phyloP scores from a whole-genome alignment of 2,888 invertebrate genomes.

The Syritta pipiens region DNA sequence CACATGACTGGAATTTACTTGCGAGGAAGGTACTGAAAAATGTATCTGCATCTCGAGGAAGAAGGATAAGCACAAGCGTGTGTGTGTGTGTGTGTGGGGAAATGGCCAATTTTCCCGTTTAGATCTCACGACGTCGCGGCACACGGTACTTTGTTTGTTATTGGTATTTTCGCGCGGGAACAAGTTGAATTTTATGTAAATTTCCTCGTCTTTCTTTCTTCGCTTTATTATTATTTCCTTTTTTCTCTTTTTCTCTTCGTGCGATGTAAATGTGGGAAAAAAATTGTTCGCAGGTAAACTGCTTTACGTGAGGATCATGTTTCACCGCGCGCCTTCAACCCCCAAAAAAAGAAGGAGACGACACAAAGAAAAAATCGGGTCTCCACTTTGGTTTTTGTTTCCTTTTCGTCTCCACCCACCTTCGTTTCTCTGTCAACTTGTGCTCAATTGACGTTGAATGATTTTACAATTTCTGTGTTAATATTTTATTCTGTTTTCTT shows the following conservation, averaged over 20 bases:
- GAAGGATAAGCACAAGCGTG: no score
- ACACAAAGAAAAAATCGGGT: neutral
- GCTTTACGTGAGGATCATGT: constrained; percentile 51
- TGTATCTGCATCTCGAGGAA: neutral
- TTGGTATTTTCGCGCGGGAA: constrained; percentile 39
- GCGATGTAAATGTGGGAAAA: constrained; percentile 36
- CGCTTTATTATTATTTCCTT: constrained; percentile 1
- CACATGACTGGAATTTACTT: constrained; percentile 51
- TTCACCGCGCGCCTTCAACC: no score
- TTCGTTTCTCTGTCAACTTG: constrained; percentile 36
- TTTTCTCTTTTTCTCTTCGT: neutral
- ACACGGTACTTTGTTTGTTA: constrained; percentile 35
- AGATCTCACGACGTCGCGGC: constrained; percentile 22
- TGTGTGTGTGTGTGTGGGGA: constrained; percentile 3
- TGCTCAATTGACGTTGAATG: constrained; percentile 63
- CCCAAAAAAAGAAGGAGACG: neutral
- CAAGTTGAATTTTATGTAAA: constrained; percentile 60
- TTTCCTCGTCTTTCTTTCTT: constrained; percentile 13
- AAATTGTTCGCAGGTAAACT: constrained; percentile 20
- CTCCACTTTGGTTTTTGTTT: constrained; percentile 20
- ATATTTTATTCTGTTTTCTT: constrained; percentile 46
- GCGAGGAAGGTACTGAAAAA: neutral
- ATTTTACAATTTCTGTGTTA: constrained; percentile 65
- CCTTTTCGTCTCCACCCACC: neutral
- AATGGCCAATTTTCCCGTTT: constrained; percentile 57